Base-by-base conservation (phyloP, 2,113 vertebrate genomes). In the Poeciliopsis retropinna region DNA sequence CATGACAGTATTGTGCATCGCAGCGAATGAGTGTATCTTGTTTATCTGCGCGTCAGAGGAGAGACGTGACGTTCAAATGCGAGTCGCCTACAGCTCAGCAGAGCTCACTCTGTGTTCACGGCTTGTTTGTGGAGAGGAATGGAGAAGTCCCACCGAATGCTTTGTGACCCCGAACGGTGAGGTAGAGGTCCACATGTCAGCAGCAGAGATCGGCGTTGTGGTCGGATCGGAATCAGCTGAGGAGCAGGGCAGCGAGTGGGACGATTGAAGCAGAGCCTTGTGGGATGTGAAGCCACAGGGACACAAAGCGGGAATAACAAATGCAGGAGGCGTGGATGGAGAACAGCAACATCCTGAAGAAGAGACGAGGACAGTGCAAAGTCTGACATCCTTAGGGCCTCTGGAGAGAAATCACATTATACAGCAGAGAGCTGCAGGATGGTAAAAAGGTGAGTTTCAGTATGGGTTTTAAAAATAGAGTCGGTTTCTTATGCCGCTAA, bases 371-470 rank as follows among this genome's bases (percentile, higher is more conserved):
- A 57, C 19, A 54, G 60, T 31, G 67, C 75, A 76, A 71, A 76
- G 73, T 84, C 73, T 81, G 72, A 84, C 72, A 80, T 73, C 73
- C 44, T 9, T 0, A 70, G 27, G 31, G 70, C 75, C 82, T 70
- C 60, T 27, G 57, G 80, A 81, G 75, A 81, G 62, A 85, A 79
- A 80, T 76, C 61, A 70, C 60, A 81, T 75, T 76, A 64, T 30
- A 77, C 86, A 73, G 32, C 19, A 34, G 62, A 82, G 64, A 85
- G 64, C 73, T 78, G 62, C 64, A 85, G 54, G 85, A 78, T 74
- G 37, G 68, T 82, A 86, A 89, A 85, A 68, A 80, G 81, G 80
- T 72, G 74, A 89, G 78, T 81, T 79, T 74, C 51, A 72, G 64
- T 44, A 60, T 74, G 72, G 75, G 68, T 75, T 84, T 76, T 79